A percentile compares a stretch with the other conserved stretches of the same genome.
Evolutionary conservation across 1,140 invertebrate species (phyloP).

Genomic region (Drosophila elegans): DNA sequence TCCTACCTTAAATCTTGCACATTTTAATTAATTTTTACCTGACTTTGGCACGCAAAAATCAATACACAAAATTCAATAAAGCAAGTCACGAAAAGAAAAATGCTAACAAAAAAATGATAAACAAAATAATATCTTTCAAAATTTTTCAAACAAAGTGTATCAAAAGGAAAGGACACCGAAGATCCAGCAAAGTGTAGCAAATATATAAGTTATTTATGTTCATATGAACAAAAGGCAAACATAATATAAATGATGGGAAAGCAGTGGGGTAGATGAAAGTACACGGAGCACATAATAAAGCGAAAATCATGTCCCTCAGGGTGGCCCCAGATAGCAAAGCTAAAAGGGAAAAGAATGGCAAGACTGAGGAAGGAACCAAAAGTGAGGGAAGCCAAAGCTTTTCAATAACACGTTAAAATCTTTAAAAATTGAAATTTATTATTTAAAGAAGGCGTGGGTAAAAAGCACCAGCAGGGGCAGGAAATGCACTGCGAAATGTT

Average conservation of each 20-base stretch:
- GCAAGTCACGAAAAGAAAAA: conserved; percentile 24
- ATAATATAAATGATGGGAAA: conserved; percentile 63
- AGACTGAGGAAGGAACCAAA: conserved; percentile 17
- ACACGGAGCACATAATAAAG: conserved; percentile 67
- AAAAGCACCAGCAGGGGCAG: conserved; percentile 13
- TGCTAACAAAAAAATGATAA: conserved; percentile 23
- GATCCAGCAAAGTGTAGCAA: conserved; percentile 59
- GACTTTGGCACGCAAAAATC: conserved; percentile 20
- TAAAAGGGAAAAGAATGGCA: conserved; percentile 9
- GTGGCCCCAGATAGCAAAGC: conserved; percentile 37
- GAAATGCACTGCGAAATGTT: conserved; percentile 62
- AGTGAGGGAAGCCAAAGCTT: conserved; percentile 46
- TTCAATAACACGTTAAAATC: conserved; percentile 76
- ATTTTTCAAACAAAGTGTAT: conserved; percentile 41
- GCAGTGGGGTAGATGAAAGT: conserved; percentile 10
- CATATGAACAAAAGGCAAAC: conserved; percentile 71
- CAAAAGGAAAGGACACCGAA: conserved; percentile 29
- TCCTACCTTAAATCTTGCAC: background rate
- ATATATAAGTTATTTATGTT: conserved; percentile 77
- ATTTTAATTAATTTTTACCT: conserved; percentile 24
- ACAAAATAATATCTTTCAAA: conserved; percentile 26
- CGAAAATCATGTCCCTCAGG: conserved; percentile 73
- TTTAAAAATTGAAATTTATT: conserved; percentile 81
- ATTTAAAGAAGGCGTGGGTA: conserved; percentile 48
- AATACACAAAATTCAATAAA: conserved; percentile 50